Evolutionary conservation across 2,797 vertebrate genomes (phyloP).

Genomic region (Dipus sagitta): DNA sequence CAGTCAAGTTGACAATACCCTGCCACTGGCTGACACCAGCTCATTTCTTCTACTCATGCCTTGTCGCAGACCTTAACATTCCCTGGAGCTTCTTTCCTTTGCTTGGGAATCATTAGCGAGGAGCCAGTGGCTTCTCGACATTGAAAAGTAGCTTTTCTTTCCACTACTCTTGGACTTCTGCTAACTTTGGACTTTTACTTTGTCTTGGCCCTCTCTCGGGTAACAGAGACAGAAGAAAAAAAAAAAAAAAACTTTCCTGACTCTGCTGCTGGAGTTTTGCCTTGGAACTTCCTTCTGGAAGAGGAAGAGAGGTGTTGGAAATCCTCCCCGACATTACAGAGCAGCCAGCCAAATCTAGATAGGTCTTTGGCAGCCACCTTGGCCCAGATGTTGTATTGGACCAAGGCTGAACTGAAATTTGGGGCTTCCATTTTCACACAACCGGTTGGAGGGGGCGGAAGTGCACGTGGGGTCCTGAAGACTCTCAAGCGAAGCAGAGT

Average conservation of each 20-base stretch:
- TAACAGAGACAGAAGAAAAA: slow-evolving; percentile 2
- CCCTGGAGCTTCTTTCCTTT: neutral
- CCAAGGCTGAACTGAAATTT: slow-evolving; percentile 43
- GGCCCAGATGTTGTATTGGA: slow-evolving; percentile 22
- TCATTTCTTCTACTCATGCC: neutral
- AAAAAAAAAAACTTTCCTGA: neutral
- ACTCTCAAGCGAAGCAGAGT: neutral
- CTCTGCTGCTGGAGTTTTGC: neutral
- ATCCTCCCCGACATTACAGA: neutral
- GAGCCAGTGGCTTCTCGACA: neutral
- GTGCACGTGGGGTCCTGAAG: neutral
- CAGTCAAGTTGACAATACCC: neutral
- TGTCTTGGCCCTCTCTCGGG: neutral
- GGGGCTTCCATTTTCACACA: slow-evolving; percentile 60
- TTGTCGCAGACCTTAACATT: neutral
- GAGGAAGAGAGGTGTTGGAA: neutral
- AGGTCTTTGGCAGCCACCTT: slow-evolving; percentile 45
- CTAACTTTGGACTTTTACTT: neutral
- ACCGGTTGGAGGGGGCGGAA: slow-evolving; percentile 4
- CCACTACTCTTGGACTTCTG: neutral
- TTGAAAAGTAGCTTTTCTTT: slow-evolving; percentile 28
- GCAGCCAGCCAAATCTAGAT: slow-evolving; percentile 5
- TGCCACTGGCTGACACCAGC: neutral
- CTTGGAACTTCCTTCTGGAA: neutral
- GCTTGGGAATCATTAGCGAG: slow-evolving; percentile 21